phyloP scores from a whole-genome alignment of 2,888 invertebrate genomes.

The Atherix ibis region DNA sequence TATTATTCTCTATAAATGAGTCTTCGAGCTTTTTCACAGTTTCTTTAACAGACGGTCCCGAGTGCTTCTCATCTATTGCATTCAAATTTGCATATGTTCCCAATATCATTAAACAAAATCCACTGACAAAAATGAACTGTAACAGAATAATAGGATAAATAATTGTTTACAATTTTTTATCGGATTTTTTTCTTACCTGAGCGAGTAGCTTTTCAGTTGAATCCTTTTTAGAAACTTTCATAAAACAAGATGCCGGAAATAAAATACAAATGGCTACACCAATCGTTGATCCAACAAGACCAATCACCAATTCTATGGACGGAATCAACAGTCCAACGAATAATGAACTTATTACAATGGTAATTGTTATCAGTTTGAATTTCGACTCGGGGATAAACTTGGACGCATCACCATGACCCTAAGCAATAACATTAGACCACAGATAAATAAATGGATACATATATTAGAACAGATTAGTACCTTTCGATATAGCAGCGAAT shows the following conservation, averaged over 20 bases:
- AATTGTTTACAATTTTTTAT: slow-evolving; percentile 1
- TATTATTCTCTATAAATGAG: too few relatives aligned
- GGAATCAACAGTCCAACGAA: slow-evolving; percentile 75
- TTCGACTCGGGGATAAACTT: slow-evolving; percentile 67
- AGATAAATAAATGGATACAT: not conserved
- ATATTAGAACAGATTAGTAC: too few relatives aligned
- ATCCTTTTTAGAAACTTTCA: slow-evolving; percentile 66
- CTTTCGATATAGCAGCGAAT: slow-evolving; percentile 75
- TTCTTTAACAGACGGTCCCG: slow-evolving; percentile 17
- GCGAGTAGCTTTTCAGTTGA: slow-evolving; percentile 71
- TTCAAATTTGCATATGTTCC: slow-evolving; percentile 81
- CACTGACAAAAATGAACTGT: slow-evolving; percentile 63
- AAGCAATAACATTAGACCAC: slow-evolving; percentile 9
- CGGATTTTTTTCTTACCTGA: slow-evolving; percentile 40
- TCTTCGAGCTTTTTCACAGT: not conserved
- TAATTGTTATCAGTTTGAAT: slow-evolving; percentile 68
- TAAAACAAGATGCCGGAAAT: slow-evolving; percentile 81
- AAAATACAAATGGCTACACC: slow-evolving; percentile 86
- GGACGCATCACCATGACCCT: slow-evolving; percentile 55
- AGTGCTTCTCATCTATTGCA: slow-evolving; percentile 46
- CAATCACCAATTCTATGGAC: slow-evolving; percentile 86
- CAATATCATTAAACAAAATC: slow-evolving; percentile 73
- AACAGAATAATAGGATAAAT: slow-evolving; percentile 17
- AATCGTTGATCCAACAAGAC: slow-evolving; percentile 87
- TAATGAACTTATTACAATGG: slow-evolving; percentile 61